Base-by-base conservation (phyloP, 1,140 invertebrate genomes). In the Rhyacophila brunnea region DNA sequence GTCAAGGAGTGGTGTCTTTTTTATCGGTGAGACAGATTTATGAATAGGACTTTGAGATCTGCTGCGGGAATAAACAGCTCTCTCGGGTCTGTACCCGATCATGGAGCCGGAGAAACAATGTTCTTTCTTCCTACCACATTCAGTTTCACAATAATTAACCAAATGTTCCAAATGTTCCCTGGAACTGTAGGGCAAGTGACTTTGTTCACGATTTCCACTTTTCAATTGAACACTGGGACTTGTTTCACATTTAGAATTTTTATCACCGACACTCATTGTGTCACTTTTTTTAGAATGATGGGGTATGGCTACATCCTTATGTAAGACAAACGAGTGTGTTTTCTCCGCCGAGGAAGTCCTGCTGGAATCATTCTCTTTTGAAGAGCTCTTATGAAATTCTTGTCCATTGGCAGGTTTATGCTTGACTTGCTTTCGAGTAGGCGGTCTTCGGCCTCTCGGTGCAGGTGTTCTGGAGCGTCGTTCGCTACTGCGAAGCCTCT, bases 391-490 rank as follows among this genome's bases (percentile, higher is more conserved):
- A 9, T 28, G 23, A 28, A 76, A 73, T 70, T 77, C 74, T 35
- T 75, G 67, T 46, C 74, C 63, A 53, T 77, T 77, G 57, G 68
- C 23, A 28, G 23, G 23, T 28, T 28, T 28, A 28, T 28, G 23
- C 9, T 28, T 28, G 23, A 28, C 9, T 28, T 28, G 23, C 23
- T 28, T 28, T 28, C 23, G 3, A 5, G 23, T 28, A 9, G 60
- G 52, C 40, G 7, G 72, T 69, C 38, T 71, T 71, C 46, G 75
- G 70, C 13, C 73, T 69, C 6, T 69, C 69, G 35, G 68, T 58
- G 10, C 74, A 10, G 45, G 52, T 6, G 58, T 51, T 6, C 62
- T 57, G 2, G 62, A 64, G 14, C 62, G 52, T n/a, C 62, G 49
- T 42, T 64, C 62, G 23, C 52, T 64, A 23, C 62, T 51, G 20